Evolutionary conservation across 2,797 vertebrate species (phyloP).

Genomic region (Myoxocephalus aenaeus): DNA sequence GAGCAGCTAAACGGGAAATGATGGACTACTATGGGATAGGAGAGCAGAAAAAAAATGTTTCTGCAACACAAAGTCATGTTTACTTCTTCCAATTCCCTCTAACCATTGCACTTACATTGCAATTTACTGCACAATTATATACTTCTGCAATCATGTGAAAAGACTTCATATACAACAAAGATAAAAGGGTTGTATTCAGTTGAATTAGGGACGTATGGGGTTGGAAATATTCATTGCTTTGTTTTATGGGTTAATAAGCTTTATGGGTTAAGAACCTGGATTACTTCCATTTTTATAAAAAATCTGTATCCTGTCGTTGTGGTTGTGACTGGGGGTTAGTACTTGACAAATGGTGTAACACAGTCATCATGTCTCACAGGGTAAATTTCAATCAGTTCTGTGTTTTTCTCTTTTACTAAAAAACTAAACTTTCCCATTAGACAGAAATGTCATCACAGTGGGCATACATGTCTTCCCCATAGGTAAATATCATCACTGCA

Average conservation of each 20-base stretch:
- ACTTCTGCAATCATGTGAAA: background rate
- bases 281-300: background rate
- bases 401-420: background rate
- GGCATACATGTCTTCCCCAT: constrained; percentile 9
- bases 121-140: background rate
- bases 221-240: background rate
- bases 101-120: background rate
- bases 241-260: background rate
- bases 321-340: background rate
- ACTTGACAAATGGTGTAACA: background rate
- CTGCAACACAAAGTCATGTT: too few relatives aligned
- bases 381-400: background rate
- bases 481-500: constrained; percentile 10
- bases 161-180: background rate
- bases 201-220: background rate
- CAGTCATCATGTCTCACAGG: background rate
- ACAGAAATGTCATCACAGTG: constrained; percentile 13
- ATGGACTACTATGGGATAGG: background rate
- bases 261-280: background rate
- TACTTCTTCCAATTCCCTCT: background rate
- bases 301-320: background rate
- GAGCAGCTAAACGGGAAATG: background rate
- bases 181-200: background rate
- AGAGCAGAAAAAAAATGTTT: background rate
- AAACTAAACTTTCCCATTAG: background rate